Evolutionary conservation across 2,888 invertebrate genomes (phyloP), one percentile per base, ranked within the genome.

Genomic region (Campoplex nolae): DNA sequence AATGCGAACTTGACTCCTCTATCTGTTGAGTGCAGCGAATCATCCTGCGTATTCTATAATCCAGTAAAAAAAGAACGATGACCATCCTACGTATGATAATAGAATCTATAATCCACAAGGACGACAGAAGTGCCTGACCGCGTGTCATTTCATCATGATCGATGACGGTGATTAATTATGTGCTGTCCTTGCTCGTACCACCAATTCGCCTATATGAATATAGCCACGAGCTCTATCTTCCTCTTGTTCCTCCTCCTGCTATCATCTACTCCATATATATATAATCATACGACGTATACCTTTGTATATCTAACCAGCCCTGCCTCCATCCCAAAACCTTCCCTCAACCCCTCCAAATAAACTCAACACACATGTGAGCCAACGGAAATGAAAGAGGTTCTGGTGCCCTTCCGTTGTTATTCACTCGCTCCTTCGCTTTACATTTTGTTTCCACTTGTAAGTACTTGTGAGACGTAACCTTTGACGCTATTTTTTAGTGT

Each of bases 101-200:
- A 56, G 54, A 85, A 87, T 87, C 84, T 77, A 85, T 83, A 77
- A 70, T 74, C 76, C 56, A 78, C 78, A 75, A 83, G 71, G 87
- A 77, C 62, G 83, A 77, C 45, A 87, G 70, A 83, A 84, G 75
- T 79, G 70, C 32, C 91, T 45, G 93, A 92, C 92, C 91, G 89
- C 87, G 89, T 89, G 92, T 92, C 92, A 90, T 88, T 88, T 87
- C 80, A 82, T 75, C 86, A 85, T 93, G 93, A 93, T 93, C 90
- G 93, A 93, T 93, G 91, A 92, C 89, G 91, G 93, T 92, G 92
- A 93, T 93, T 93, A 93, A 93, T 93, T 93, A 93, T 93, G 91
- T 87, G 89, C 89, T 91, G 92, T 92, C 92, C 91, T 88, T 73
- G 75, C 70, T 77, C 83, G 77, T 82, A 77, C 81, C 84, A 73